Conservation (phyloP, 2,888 invertebrate species). For the Hirudinaria manillensis region DNA sequence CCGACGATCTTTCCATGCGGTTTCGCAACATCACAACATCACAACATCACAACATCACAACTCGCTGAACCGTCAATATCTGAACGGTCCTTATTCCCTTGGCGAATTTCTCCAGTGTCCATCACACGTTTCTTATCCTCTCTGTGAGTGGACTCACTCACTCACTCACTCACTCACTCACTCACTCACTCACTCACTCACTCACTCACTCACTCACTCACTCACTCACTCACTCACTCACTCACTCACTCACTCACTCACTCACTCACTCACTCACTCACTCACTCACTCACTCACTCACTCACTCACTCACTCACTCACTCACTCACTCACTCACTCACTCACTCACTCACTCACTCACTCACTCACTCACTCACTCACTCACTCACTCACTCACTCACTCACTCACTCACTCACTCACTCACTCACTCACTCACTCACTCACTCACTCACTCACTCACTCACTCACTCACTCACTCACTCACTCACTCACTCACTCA, state of each 20-base stretch:
- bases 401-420: slow-evolving; percentile 31
- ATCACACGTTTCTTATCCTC: no score
- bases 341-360: slow-evolving; percentile 33
- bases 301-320: slow-evolving; percentile 33
- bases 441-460: slow-evolving; percentile 32
- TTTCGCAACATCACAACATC: no score
- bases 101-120: no score
- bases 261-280: slow-evolving; percentile 32
- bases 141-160: no score
- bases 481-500: slow-evolving; percentile 30
- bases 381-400: slow-evolving; percentile 32
- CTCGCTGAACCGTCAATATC: no score
- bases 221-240: no score
- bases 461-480: slow-evolving; percentile 32
- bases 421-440: slow-evolving; percentile 30
- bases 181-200: no score
- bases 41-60: no score
- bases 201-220: no score
- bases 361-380: slow-evolving; percentile 33
- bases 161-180: no score
- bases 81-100: no score
- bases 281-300: slow-evolving; percentile 33
- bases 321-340: slow-evolving; percentile 33
- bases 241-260: slow-evolving; percentile 31
- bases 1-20: no score